Evolutionary conservation across 2,113 vertebrate species (phyloP), one percentile per base, ranked within the genome.

Genomic region (Leucosticte australis): DNA sequence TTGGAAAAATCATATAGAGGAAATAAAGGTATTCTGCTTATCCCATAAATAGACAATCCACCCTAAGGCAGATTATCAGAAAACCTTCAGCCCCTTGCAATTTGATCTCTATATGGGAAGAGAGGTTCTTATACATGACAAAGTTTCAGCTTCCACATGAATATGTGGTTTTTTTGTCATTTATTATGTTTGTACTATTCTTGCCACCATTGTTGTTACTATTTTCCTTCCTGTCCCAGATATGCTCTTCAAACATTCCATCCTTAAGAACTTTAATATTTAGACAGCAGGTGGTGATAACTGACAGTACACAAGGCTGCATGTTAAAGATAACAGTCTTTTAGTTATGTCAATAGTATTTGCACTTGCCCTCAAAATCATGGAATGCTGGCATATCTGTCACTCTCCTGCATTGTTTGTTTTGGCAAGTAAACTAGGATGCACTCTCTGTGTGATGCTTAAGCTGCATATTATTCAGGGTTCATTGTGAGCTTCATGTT

Each of bases 21-120:
- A 78, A 93, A 90, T 87, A 93, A 95, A 94, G 69, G 47, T n/a
- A 70, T 91, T 89, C 62, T 91, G n/a, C 69, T 96, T 83, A 94
- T 77, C 87, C 84, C 88, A 92, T 78, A 95, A 95, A 90, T 77
- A 94, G 89, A 55, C 52, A 95, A 91, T 82, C 53, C 80, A 74
- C 52, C 35, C 26, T 79, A 81, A 89, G 35, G 39, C 42, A 83
- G 64, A 69, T 81, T 86, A 87, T 89, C 80, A 85, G 70, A 87
- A 97, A 97, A 96, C 87, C 69, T 86, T 59, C 77, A 70, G 89
- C 20, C 23, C 35, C 22, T 94, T 75, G 86, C 60, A 93, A 87
- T 95, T 94, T 89, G 14, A 59, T 93, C 53, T 95, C 56, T 71
- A 94, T 94, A 88, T 39, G 37, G n/a, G 37, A 70, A 86, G 59